Evolutionary conservation across 1,140 invertebrate genomes (phyloP).

Genomic region (Plutomurus gul): DNA sequence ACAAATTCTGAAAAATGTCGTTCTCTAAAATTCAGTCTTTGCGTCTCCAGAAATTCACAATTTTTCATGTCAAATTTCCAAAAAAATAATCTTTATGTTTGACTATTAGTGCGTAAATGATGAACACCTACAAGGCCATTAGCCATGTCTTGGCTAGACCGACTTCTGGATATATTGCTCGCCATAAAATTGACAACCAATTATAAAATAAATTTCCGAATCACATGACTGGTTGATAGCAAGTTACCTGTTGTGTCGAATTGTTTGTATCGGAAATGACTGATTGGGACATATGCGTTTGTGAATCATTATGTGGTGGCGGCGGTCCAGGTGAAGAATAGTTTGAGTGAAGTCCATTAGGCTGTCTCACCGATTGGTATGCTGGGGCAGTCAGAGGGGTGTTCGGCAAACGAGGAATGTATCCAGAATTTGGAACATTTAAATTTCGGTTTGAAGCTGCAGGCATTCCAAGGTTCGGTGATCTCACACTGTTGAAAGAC

Average conservation of each 20-base stretch:
- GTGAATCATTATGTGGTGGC: not conserved
- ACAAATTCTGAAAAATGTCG: no score
- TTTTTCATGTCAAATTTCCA: no score
- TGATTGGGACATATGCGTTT: not conserved
- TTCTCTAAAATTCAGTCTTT: no score
- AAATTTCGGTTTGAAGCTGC: not conserved
- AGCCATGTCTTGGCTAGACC: no score
- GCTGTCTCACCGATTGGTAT: not conserved
- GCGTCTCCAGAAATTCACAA: no score
- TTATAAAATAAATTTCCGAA: no score
- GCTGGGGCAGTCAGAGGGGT: not conserved
- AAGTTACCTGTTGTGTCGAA: not conserved
- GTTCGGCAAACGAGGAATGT: not conserved
- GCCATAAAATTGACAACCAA: no score
- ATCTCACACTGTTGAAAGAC: slow-evolving; percentile 34
- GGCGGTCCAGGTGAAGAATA: not conserved
- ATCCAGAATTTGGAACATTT: slow-evolving; percentile 1
- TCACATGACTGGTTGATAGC: no score
- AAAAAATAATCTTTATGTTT: no score
- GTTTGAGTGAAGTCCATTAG: not conserved
- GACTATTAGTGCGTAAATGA: no score
- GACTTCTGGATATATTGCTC: no score
- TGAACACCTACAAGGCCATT: no score
- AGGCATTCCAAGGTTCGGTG: not conserved
- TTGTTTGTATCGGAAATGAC: not conserved